phyloP scores from a whole-genome alignment of 2,888 invertebrate species.

The Notodonta ziczac region DNA sequence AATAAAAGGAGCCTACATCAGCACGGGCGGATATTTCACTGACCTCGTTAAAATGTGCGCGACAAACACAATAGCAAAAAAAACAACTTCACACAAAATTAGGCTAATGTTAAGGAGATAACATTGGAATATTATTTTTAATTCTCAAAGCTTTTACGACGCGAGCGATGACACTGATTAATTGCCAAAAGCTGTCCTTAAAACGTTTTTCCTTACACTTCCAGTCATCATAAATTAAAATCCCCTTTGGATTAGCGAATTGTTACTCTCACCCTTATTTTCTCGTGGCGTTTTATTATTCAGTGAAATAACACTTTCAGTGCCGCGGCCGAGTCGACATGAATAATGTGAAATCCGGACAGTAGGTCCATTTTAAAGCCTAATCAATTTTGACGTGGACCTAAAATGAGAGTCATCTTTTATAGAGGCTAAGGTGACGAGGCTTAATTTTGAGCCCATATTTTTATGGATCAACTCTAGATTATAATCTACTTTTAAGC shows the following conservation, averaged over 20 bases:
- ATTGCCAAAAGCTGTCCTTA: slow-evolving; percentile 18
- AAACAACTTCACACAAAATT: slow-evolving; percentile 6
- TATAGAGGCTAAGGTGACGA: no score
- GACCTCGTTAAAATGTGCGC: neutral
- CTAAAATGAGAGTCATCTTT: no score
- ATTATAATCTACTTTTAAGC: no score
- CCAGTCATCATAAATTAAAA: slow-evolving; percentile 22
- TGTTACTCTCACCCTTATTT: slow-evolving; percentile 5
- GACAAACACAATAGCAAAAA: neutral
- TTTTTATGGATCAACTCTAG: no score
- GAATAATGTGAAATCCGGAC: no score
- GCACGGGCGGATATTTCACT: neutral
- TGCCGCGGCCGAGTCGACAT: no score
- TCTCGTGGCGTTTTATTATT: neutral
- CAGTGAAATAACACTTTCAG: neutral
- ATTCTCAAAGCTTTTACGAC: neutral
- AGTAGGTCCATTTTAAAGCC: no score
- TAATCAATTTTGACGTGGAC: no score
- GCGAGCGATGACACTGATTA: slow-evolving; percentile 19
- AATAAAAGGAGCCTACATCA: neutral
- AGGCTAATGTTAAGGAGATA: slow-evolving; percentile 7
- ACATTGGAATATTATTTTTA: slow-evolving; percentile 8
- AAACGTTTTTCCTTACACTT: slow-evolving; percentile 14
- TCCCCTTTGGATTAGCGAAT: slow-evolving; percentile 12
- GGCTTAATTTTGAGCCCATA: no score